These are phyloP conservation scores for Thamnophis elegans DNA, from an alignment of 2,797 vertebrate species.

Conservation along the genomic window DNA sequence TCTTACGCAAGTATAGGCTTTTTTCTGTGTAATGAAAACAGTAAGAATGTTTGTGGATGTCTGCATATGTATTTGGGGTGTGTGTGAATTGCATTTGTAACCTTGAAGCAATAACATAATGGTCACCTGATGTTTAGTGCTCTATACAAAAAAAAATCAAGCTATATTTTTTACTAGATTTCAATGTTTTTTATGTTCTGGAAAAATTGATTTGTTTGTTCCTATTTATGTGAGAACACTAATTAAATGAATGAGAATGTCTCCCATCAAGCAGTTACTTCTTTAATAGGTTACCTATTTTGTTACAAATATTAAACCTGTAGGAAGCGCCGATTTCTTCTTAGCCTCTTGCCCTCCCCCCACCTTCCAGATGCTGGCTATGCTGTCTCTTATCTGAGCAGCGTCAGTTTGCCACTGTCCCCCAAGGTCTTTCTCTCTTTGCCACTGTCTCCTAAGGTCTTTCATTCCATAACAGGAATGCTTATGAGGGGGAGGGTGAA, in stretches of 20 bases:
- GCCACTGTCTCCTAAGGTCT: not conserved
- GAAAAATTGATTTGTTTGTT: not conserved
- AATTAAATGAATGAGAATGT: not conserved
- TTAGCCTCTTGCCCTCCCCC: not conserved
- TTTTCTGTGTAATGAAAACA: not conserved
- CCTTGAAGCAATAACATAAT: not conserved
- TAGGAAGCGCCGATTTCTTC: not conserved
- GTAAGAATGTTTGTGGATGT: not conserved
- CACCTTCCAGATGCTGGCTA: not conserved
- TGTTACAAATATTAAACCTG: not conserved
- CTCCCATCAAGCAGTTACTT: not conserved
- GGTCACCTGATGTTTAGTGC: not conserved
- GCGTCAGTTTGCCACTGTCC: no score
- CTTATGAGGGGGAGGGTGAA: not conserved
- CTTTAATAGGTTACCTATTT: slow-evolving; percentile 17
- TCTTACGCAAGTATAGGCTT: not conserved
- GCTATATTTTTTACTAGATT: not conserved
- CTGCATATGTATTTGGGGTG: not conserved
- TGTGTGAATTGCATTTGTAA: not conserved
- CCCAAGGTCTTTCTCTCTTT: no score
- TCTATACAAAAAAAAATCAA: not conserved
- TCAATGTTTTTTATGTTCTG: not conserved
- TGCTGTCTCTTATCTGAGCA: not conserved
- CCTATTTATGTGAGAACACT: not conserved
- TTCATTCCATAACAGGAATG: not conserved